Percentiles rank a stretch among this genome's conserved stretches.
Evolutionary conservation across 1,140 invertebrate genomes (phyloP).

Genomic region (Leucophenga varia): DNA sequence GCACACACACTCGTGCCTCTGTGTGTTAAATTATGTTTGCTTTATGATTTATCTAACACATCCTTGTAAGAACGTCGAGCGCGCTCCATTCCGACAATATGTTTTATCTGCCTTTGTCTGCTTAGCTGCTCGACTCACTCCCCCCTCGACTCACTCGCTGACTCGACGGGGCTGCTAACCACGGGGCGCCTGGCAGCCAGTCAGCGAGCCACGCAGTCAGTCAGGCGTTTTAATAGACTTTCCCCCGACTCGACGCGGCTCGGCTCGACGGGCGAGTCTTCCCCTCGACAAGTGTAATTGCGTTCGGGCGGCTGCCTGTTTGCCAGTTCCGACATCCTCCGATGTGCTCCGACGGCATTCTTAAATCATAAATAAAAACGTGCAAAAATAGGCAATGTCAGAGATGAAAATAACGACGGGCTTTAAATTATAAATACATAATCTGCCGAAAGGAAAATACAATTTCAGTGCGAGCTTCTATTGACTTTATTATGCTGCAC

Average conservation of each 20-base stretch:
- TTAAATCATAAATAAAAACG: slow-evolving; percentile 32
- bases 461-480: too few species aligned
- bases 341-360: slow-evolving; percentile 2
- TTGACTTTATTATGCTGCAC: too few species aligned
- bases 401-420: background rate
- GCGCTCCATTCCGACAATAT: slow-evolving; percentile 21
- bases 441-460: too few species aligned
- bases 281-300: slow-evolving; percentile 22
- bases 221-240: slow-evolving; percentile 27
- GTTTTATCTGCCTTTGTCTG: slow-evolving; percentile 31
- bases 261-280: background rate
- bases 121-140: slow-evolving; percentile 2
- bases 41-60: slow-evolving; percentile 39
- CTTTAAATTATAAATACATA: too few species aligned
- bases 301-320: slow-evolving; percentile 10
- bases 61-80: slow-evolving; percentile 6
- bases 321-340: slow-evolving; percentile 1
- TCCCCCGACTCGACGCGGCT: background rate
- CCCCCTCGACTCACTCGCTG: background rate
- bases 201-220: slow-evolving; percentile 10
- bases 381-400: background rate
- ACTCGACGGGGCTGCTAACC: slow-evolving; percentile 13
- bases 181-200: slow-evolving; percentile 4
- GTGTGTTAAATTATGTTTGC: slow-evolving; percentile 45
- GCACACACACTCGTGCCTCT: too few species aligned